phyloP scores from a whole-genome alignment of 2,797 vertebrate genomes.

The Arvicola amphibius region DNA sequence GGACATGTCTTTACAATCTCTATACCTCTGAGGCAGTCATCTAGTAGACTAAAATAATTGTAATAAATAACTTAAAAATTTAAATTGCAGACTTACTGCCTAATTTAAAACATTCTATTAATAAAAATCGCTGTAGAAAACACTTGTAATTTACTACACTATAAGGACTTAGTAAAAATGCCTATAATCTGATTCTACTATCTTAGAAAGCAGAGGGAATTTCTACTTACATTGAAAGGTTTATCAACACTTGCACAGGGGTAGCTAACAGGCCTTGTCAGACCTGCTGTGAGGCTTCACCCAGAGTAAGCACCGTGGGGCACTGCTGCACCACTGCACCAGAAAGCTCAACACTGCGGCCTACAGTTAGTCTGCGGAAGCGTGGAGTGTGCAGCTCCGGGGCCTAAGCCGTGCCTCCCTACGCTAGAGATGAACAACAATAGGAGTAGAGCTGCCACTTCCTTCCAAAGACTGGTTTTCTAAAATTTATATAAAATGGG shows the following conservation, averaged over 20 bases:
- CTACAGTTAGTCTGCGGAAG: not conserved
- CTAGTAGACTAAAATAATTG: conserved; percentile 32
- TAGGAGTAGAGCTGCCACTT: conserved; percentile 41
- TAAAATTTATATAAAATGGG: conserved; percentile 51
- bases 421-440: not conserved
- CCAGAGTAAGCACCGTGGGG: not conserved
- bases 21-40: not conserved
- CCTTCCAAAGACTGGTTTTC: conserved; percentile 51
- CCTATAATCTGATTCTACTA: not conserved
- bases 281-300: not conserved
- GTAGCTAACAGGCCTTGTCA: not conserved
- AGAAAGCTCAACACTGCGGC: not conserved
- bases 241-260: not conserved
- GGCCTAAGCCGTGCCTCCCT: not conserved
- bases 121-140: conserved; percentile 65
- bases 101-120: conserved; percentile 58
- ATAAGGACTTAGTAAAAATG: conserved; percentile 64
- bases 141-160: conserved; percentile 46
- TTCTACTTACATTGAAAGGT: conserved; percentile 37
- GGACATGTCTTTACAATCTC: not conserved
- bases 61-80: conserved; percentile 48
- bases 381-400: not conserved
- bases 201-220: conserved; percentile 35
- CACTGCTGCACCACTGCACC: not conserved
- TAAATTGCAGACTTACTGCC: conserved; percentile 42